These are phyloP conservation scores for Halcyon badia DNA, from an alignment of 2,797 vertebrate species.

Conservation along the genomic window DNA sequence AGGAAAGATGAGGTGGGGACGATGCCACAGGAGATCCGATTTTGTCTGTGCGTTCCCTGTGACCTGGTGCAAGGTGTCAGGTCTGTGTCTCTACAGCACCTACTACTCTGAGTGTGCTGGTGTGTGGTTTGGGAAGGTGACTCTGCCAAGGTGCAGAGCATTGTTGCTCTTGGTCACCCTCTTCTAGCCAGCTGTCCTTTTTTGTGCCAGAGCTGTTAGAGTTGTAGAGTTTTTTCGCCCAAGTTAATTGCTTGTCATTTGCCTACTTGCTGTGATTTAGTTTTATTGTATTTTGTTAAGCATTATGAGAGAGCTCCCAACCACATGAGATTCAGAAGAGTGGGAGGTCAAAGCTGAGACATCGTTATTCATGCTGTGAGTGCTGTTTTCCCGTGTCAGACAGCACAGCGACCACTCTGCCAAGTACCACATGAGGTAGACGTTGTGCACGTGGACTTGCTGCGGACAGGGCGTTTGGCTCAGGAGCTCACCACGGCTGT, in stretches of 20 bases:
- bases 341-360: background rate
- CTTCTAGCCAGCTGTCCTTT: background rate
- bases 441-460: rapidly evolving
- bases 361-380: background rate
- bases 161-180: background rate
- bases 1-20: background rate
- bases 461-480: background rate
- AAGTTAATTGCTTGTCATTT: background rate
- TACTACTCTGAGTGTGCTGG: background rate
- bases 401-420: background rate
- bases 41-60: background rate
- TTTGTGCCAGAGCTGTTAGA: background rate
- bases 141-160: background rate
- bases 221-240: background rate
- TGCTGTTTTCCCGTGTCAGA: background rate
- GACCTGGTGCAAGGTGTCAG: background rate
- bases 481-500: background rate
- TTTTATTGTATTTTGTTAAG: background rate
- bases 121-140: rapidly evolving
- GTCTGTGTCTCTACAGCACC: background rate
- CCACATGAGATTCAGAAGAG: background rate
- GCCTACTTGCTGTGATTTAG: background rate
- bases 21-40: background rate
- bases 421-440: rapidly evolving
- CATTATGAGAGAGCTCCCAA: background rate